Evolutionary conservation across 2,888 invertebrate genomes (phyloP).

Genomic region (Eubasilissa splendida): DNA sequence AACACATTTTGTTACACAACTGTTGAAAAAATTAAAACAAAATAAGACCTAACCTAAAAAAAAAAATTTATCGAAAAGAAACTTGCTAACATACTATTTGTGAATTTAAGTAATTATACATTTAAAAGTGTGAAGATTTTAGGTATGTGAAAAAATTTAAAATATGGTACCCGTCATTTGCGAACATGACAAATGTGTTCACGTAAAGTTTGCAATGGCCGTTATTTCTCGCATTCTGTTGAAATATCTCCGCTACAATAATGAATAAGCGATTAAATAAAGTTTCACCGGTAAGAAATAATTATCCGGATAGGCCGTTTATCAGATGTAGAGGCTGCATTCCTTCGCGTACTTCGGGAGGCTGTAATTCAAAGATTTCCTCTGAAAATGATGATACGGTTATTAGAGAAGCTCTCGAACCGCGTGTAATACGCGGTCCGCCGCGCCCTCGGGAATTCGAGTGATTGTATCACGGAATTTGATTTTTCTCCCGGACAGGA

Average conservation of each 20-base stretch:
- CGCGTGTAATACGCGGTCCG: conserved; percentile 8
- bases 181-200: not conserved
- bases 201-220: not conserved
- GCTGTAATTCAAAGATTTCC: conserved; percentile 33
- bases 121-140: no score
- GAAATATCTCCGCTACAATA: conserved; percentile 18
- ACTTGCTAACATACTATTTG: no score
- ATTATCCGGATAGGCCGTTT: conserved; percentile 28
- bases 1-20: no score
- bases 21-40: no score
- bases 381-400: conserved; percentile 36
- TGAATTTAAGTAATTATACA: no score
- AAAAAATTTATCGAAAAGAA: no score
- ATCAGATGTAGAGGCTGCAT: not conserved
- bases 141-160: no score
- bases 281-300: conserved; percentile 7
- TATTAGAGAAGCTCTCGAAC: conserved; percentile 20
- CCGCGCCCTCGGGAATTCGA: conserved; percentile 11
- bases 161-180: not conserved
- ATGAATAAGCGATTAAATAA: conserved; percentile 7
- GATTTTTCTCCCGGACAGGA: conserved; percentile 37
- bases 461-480: conserved; percentile 40
- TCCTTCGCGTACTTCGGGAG: conserved; percentile 31
- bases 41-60: no score
- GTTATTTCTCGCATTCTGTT: not conserved